Evolutionary conservation across 2,888 invertebrate genomes (phyloP).

Genomic region (Glaucopsyche alexis): DNA sequence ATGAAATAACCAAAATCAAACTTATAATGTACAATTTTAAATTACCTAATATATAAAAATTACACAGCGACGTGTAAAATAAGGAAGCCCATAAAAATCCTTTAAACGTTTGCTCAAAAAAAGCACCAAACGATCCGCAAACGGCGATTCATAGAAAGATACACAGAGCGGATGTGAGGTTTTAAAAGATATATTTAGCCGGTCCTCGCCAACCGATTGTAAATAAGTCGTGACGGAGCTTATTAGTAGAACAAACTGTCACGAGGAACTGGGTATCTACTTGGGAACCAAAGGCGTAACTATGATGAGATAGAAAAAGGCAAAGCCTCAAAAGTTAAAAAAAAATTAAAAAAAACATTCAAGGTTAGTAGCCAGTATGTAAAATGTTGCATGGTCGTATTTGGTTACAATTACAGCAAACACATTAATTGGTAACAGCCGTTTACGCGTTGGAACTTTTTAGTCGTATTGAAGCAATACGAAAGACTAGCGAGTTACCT

Average conservation of each 20-base stretch:
- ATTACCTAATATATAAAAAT: background rate
- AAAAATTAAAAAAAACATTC: background rate
- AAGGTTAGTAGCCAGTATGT: background rate
- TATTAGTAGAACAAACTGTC: conserved; percentile 71
- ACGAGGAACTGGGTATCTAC: conserved; percentile 49
- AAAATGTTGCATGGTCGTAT: background rate
- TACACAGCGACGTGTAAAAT: conserved; percentile 1
- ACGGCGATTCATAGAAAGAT: conserved; percentile 29
- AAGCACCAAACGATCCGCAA: conserved; percentile 25
- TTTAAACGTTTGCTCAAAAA: conserved; percentile 8
- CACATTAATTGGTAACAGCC: conserved; percentile 10
- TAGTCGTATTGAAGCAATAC: conserved; percentile 2
- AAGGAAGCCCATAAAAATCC: conserved; percentile 18
- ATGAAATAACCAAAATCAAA: background rate
- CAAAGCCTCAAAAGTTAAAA: background rate
- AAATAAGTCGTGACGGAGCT: conserved; percentile 62
- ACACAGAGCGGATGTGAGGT: conserved; percentile 32
- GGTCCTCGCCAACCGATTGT: conserved; percentile 52
- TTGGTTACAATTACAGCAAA: conserved; percentile 7
- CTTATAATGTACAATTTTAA: background rate
- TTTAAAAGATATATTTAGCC: conserved; percentile 39
- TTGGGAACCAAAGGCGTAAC: too few species aligned
- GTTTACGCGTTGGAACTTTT: background rate
- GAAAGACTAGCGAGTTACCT: conserved; percentile 1
- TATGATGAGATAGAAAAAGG: too few species aligned